Percentiles rank a stretch among this genome's conserved stretches.
Evolutionary conservation across 2,888 invertebrate species (phyloP).

Genomic region (Synergus gifuensis): DNA sequence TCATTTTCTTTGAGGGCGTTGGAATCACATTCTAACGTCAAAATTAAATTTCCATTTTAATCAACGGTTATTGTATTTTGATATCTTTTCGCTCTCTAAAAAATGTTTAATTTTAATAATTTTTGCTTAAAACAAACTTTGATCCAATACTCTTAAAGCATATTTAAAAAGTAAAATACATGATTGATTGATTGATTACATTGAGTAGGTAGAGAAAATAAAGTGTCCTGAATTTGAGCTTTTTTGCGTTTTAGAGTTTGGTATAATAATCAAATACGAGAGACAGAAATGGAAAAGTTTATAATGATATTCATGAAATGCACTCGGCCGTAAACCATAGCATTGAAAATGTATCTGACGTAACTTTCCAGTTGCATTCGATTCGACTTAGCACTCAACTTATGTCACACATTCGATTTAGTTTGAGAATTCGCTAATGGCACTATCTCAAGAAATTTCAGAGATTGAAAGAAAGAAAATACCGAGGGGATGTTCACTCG

Average conservation of each 20-base stretch:
- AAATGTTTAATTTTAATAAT: too few species aligned
- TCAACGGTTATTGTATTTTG: too few species aligned
- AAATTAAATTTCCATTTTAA: too few species aligned
- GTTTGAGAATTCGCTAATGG: neutral
- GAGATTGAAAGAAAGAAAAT: too few species aligned
- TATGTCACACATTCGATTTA: neutral
- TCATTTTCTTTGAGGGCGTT: neutral
- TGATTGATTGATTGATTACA: neutral
- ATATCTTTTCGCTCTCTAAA: too few species aligned
- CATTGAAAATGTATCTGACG: conserved; percentile 24
- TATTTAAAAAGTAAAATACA: neutral
- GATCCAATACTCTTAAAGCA: neutral
- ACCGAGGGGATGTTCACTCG: too few species aligned
- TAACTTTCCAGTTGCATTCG: conserved; percentile 16
- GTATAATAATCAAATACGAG: neutral
- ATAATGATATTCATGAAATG: conserved; percentile 17
- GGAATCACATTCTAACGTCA: too few species aligned
- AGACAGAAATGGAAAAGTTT: conserved; percentile 17
- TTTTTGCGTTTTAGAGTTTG: neutral
- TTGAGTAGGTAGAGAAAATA: neutral
- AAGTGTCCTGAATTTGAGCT: neutral
- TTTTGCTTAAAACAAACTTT: too few species aligned
- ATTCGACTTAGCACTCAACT: neutral
- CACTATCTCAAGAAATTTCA: too few species aligned
- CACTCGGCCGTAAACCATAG: neutral